Evolutionary conservation across 1,140 invertebrate genomes (phyloP), one percentile per base, ranked within the genome.

Genomic region (Penaeus japonicus): DNA sequence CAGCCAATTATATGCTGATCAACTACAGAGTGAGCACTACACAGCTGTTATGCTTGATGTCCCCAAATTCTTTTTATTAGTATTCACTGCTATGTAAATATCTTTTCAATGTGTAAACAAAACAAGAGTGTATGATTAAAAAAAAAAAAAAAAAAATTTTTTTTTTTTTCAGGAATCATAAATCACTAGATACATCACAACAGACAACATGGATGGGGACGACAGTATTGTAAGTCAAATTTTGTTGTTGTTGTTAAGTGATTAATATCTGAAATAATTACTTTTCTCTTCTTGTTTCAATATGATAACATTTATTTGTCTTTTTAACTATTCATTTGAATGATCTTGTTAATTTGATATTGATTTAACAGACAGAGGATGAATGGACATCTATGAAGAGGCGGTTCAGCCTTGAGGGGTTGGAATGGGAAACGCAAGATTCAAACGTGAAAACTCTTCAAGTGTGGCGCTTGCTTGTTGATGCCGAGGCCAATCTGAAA

Each of bases 401-500:
- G 32, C 57, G 87, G n/a, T 88, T 88, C 32, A 83, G 65, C 30
- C 24, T n/a, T n/a, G 87, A 88, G 39, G 87, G 87, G 3, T 39
- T 88, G 80, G 80, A 83, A 24, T 88, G 87, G 87, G 80, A 75
- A 27, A 75, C 32, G 15, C 24, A 75, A 47, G 87, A 88, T 15
- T n/a, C 62, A 4, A 20, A 24, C 1, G 27, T 53, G 27, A 55
- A 73, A 4, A 78, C 87, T 32, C 80, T 88, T 15, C 87, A 88
- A 17, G 65, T 88, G 53, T 88, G 87, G 87, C 65, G 81, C 4
- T 83, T 79, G 80, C 27, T 88, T 30, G 87, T 88, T 30, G 87
- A 88, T 62, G 87, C 80, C 1, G 87, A 88, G 54, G 87, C 87
- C 54, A 88, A 88, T 32, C 54, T 88, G 5, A 88, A 77, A 35